phyloP scores from a whole-genome alignment of 2,797 vertebrate genomes.

The Sternotherus odoratus region DNA sequence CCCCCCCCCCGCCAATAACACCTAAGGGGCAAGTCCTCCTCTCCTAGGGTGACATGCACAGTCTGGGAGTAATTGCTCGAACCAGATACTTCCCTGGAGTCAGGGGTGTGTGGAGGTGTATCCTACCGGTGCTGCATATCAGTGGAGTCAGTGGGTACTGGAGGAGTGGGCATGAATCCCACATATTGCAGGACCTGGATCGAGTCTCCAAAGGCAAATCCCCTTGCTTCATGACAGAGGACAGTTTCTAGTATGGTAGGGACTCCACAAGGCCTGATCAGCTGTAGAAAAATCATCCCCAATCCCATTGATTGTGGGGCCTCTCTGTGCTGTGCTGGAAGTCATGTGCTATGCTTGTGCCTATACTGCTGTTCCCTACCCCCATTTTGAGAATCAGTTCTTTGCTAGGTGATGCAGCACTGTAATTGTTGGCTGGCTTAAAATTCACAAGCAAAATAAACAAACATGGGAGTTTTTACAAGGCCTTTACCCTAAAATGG shows the following conservation, averaged over 20 bases:
- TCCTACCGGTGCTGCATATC: not conserved
- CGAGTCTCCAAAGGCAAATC: too few relatives aligned
- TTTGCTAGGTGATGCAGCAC: too few relatives aligned
- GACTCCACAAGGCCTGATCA: too few relatives aligned
- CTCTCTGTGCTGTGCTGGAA: not conserved
- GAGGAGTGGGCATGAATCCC: not conserved
- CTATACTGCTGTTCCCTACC: not conserved
- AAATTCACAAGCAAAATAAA: too few relatives aligned
- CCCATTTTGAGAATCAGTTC: too few relatives aligned
- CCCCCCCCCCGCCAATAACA: not conserved
- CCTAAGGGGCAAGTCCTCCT: not conserved
- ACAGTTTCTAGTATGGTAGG: too few relatives aligned
- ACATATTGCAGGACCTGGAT: not conserved
- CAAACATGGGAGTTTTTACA: too few relatives aligned
- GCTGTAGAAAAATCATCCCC: not conserved
- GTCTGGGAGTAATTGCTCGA: not conserved
- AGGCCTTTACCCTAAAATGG: too few relatives aligned
- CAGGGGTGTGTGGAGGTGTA: too few relatives aligned
- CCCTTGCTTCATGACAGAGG: not conserved
- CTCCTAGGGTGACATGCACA: not conserved
- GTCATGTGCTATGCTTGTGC: not conserved
- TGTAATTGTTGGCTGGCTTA: too few relatives aligned
- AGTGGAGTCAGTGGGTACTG: not conserved
- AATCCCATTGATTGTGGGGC: not conserved
- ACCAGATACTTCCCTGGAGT: not conserved